Percentiles rank a stretch among this genome's conserved stretches.
Conservation (phyloP, 2,113 vertebrate genomes). For the Cranoglanis bouderius region DNA sequence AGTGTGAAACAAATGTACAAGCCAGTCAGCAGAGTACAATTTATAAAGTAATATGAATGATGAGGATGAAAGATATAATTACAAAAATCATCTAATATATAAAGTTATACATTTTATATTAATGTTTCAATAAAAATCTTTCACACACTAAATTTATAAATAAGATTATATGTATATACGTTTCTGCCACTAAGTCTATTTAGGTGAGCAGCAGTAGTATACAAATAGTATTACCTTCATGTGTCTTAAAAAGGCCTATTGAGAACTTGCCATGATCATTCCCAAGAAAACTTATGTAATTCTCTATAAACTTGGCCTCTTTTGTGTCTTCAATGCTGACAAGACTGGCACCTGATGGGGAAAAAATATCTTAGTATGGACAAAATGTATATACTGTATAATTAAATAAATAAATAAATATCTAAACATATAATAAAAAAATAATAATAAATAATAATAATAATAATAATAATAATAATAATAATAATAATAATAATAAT, state of each 20-base stretch:
- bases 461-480: not conserved
- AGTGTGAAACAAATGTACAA: not conserved
- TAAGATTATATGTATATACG: not conserved
- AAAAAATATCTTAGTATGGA: not conserved
- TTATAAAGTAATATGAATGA: not conserved
- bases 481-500: not conserved
- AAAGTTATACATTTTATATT: not conserved
- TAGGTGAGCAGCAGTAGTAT: not conserved
- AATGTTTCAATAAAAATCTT: not conserved
- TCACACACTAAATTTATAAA: no score
- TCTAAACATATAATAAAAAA: not conserved
- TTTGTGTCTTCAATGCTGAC: constrained; percentile 77
- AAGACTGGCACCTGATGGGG: constrained; percentile 68
- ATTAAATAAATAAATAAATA: not conserved
- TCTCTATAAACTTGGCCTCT: constrained; percentile 80
- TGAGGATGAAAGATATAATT: not conserved
- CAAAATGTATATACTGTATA: not conserved
- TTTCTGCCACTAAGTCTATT: not conserved
- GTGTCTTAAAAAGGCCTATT: constrained; percentile 66
- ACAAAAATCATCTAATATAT: not conserved
- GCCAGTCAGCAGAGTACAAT: not conserved
- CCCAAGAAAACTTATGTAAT: constrained; percentile 52
- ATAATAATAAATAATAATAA: not conserved
- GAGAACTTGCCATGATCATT: constrained; percentile 56
- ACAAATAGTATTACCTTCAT: constrained; percentile 56